Conservation (phyloP, 2,113 vertebrate genomes). For the Grammomys surdaster region DNA sequence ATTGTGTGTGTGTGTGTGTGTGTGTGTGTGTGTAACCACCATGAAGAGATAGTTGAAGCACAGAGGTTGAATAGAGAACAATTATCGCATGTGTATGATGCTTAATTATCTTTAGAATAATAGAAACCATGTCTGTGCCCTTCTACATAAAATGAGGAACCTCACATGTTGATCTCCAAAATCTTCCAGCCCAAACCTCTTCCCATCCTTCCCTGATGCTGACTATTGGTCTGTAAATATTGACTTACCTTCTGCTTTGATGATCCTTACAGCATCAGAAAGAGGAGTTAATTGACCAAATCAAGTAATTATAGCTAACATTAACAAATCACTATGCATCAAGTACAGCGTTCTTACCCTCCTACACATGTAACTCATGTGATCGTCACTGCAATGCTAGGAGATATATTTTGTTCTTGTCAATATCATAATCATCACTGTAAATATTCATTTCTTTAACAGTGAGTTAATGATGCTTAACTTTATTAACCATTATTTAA, state of each 20-base stretch:
- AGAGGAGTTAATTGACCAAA: conserved; percentile 25
- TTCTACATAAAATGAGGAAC: neutral
- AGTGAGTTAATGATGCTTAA: neutral
- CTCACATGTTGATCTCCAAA: neutral
- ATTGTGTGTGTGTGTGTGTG: neutral
- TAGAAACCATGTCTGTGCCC: neutral
- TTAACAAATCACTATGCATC: neutral
- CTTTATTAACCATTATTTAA: neutral
- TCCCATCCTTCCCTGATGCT: neutral
- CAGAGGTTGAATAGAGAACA: neutral
- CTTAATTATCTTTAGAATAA: neutral
- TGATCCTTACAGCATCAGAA: neutral
- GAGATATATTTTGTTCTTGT: neutral
- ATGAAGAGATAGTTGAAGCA: neutral
- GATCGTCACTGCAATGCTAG: neutral
- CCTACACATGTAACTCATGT: neutral
- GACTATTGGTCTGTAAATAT: neutral
- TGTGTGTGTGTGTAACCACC: neutral
- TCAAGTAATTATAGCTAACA: conserved; percentile 9
- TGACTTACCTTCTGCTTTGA: neutral
- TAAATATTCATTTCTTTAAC: neutral
- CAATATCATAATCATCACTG: neutral
- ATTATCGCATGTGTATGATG: neutral
- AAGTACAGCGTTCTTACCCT: neutral
- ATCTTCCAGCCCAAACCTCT: neutral